Evolutionary conservation across 2,797 vertebrate genomes (phyloP).

Genomic region (Lagodon rhomboides): DNA sequence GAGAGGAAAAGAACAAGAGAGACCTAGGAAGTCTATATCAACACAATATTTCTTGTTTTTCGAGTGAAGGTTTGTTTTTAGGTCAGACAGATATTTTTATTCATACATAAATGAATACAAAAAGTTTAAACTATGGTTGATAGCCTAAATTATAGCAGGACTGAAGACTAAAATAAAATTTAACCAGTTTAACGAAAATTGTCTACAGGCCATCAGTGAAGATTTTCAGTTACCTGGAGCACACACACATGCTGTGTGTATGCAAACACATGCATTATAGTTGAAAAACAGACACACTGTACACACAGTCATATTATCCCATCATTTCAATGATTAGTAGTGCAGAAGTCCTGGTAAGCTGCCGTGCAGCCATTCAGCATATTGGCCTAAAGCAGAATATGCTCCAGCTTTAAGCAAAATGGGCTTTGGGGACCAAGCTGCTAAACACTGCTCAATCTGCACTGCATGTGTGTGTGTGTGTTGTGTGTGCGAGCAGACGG

Average conservation of each 20-base stretch:
- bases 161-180: slow-evolving; percentile 1
- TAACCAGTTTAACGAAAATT: slow-evolving; percentile 1
- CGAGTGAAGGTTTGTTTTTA: slow-evolving; percentile 21
- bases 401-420: slow-evolving; percentile 87
- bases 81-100: background rate
- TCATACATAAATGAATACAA: background rate
- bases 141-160: background rate
- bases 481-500: slow-evolving; percentile 83
- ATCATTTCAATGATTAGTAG: slow-evolving; percentile 80
- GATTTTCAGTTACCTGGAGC: slow-evolving; percentile 20
- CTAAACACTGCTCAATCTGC: slow-evolving; percentile 88
- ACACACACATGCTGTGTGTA: slow-evolving; percentile 14
- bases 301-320: slow-evolving; percentile 65
- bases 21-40: slow-evolving; percentile 42
- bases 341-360: slow-evolving; percentile 72
- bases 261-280: slow-evolving; percentile 31
- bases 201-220: background rate
- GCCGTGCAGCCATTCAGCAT: slow-evolving; percentile 84
- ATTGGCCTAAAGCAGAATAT: slow-evolving; percentile 87
- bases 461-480: slow-evolving; percentile 57
- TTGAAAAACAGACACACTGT: slow-evolving; percentile 25
- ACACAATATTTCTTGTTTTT: slow-evolving; percentile 18
- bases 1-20: slow-evolving; percentile 48
- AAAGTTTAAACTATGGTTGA: background rate
- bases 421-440: slow-evolving; percentile 92